A percentile compares a stretch with the other conserved stretches of the same genome.
phyloP scores from a whole-genome alignment of 2,113 vertebrate species.

The Engraulis encrasicolus region DNA sequence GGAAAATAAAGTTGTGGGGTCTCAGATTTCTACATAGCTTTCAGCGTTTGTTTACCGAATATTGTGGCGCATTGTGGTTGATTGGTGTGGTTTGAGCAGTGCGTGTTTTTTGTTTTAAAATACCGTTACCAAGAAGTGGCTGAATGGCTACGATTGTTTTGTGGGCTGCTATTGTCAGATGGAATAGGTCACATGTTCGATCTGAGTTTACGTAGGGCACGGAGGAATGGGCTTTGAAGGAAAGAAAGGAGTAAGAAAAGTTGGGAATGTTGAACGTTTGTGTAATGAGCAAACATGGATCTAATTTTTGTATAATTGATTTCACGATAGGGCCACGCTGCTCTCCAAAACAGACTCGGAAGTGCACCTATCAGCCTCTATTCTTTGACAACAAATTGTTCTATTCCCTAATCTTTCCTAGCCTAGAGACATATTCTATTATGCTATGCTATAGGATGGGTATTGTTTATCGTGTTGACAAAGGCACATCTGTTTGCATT shows the following conservation, averaged over 20 bases:
- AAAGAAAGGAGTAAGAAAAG: background rate
- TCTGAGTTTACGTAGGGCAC: background rate
- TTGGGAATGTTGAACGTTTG: background rate
- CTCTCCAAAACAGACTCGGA: background rate
- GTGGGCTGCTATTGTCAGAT: background rate
- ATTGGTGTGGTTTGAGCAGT: background rate
- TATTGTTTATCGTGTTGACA: no score
- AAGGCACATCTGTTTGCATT: no score
- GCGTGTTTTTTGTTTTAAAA: background rate
- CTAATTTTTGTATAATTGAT: background rate
- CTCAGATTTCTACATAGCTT: no score
- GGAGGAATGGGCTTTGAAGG: background rate
- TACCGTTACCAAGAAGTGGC: background rate
- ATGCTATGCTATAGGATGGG: no score
- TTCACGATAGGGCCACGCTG: background rate
- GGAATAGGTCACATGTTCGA: slow-evolving; percentile 16
- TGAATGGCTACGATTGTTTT: background rate
- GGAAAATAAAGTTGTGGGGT: background rate
- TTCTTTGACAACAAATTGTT: background rate
- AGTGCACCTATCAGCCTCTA: background rate
- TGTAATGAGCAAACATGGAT: background rate
- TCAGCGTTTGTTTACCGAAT: background rate
- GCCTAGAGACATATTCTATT: background rate
- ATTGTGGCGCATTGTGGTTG: background rate
- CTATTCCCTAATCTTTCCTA: background rate